Conservation (phyloP, 2,888 invertebrate genomes). For the Cephus pygmeus region DNA sequence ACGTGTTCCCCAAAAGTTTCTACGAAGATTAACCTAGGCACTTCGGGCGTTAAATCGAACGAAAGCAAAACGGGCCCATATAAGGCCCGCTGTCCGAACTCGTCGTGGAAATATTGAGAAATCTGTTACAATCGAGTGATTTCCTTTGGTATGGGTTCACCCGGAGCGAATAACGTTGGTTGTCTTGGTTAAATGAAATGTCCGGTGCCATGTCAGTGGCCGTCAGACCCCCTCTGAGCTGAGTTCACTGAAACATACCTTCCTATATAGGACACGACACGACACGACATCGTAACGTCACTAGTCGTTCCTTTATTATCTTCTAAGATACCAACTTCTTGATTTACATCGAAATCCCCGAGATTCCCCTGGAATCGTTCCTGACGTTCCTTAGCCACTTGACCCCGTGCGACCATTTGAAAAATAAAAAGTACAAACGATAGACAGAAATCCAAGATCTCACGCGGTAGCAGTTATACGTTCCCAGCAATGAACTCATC, state of each 20-base stretch:
- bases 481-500: neutral
- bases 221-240: slow-evolving; percentile 44
- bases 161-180: slow-evolving; percentile 15
- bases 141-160: slow-evolving; percentile 14
- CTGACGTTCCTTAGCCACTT: neutral
- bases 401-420: slow-evolving; percentile 14
- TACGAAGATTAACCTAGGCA: neutral
- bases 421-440: neutral
- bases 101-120: slow-evolving; percentile 45
- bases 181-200: slow-evolving; percentile 48
- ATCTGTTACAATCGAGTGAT: slow-evolving; percentile 38
- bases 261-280: slow-evolving; percentile 37
- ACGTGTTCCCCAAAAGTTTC: neutral
- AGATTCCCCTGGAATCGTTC: slow-evolving; percentile 11
- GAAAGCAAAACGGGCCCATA: slow-evolving; percentile 12
- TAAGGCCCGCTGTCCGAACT: slow-evolving; percentile 10
- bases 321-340: slow-evolving; percentile 7
- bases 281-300: slow-evolving; percentile 39
- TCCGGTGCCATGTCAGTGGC: slow-evolving; percentile 40
- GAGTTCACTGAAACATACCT: slow-evolving; percentile 30
- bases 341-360: slow-evolving; percentile 26
- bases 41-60: slow-evolving; percentile 1
- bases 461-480: neutral
- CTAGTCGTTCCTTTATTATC: slow-evolving; percentile 41
- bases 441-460: neutral